Percentiles rank a stretch among this genome's conserved stretches.
These are phyloP conservation scores for Coilia nasus DNA, from an alignment of 2,797 vertebrate genomes.

Conservation along the genomic window DNA sequence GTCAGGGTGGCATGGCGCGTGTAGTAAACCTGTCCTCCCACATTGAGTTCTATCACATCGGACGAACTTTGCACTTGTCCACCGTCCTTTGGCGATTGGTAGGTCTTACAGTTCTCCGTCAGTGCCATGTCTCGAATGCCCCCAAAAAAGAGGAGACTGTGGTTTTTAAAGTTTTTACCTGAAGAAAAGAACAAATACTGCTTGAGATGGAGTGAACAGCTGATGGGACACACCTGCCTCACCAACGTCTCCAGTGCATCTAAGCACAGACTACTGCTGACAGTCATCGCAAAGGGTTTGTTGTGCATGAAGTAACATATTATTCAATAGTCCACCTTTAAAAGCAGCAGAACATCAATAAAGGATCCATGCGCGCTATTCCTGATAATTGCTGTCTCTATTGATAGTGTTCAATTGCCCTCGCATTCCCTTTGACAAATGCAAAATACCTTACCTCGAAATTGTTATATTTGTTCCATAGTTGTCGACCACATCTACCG, in stretches of 20 bases:
- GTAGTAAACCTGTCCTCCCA: conserved; percentile 98
- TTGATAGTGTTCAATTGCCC: neutral
- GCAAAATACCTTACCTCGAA: conserved; percentile 14
- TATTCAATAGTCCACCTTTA: neutral
- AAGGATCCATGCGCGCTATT: neutral
- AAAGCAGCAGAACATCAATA: neutral
- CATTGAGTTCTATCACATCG: conserved; percentile 96
- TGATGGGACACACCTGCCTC: conserved; percentile 17
- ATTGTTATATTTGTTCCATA: conserved; percentile 13
- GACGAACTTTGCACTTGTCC: conserved; percentile 83
- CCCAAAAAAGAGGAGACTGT: neutral
- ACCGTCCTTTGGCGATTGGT: conserved; percentile 86
- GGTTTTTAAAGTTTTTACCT: conserved; percentile 7
- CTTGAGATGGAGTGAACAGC: conserved; percentile 1
- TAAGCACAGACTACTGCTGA: neutral
- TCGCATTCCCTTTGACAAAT: neutral
- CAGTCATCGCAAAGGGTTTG: neutral
- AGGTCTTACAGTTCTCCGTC: conserved; percentile 93
- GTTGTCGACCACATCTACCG: neutral
- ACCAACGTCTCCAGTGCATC: neutral
- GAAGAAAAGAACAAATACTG: conserved; percentile 8
- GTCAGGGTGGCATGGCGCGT: conserved; percentile 90
- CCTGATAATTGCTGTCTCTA: neutral
- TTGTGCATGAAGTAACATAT: neutral
- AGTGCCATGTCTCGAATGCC: conserved; percentile 81